Base-by-base conservation (phyloP, 2,888 invertebrate species). In the Cylindroiulus punctatus region DNA sequence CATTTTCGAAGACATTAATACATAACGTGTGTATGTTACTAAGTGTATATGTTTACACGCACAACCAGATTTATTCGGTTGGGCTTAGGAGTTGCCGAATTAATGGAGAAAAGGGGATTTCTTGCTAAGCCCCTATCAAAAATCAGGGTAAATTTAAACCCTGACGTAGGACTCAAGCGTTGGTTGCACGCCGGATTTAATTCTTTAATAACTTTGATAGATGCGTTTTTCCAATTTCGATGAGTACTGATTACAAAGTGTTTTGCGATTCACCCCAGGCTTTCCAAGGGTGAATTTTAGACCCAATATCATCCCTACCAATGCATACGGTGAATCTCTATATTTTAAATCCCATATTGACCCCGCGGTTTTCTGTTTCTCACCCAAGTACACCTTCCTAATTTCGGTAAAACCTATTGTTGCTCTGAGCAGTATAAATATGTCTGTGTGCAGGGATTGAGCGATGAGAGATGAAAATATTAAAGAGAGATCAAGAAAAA, bases 401-500 rank as follows among this genome's bases (percentile, higher is more conserved):
- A 52, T n/a, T 52, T 52, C n/a, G 52, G 52, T n/a, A 3, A 52
- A 52, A 52, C 52, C 52, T n/a, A 52, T 19, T n/a, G 52, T 52
- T 19, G 52, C 52, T n/a, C 19, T n/a, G 10, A n/a, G 52, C 52
- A 52, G n/a, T n/a, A n/a, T n/a, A 36, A 36, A 36, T 36, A 47
- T 12, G 47, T 8, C 3, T 14, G 47, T 47, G 47, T 47, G 47
- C 47, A 14, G 14, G 17, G 47, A 52, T 52, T 52, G 52, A 52
- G n/a, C 52, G n/a, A n/a, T n/a, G 1, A n/a, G 52, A 52, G 52
- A 52, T 52, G 52, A 52, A 52, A 52, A 52, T 52, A 52, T 52
- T n/a, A 52, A 52, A 52, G 52, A 47, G 52, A n/a, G 52, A 52
- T 52, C 52, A 52, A 52, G n/a, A 52, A 52, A 52, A 52, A 52